Evolutionary conservation across 2,888 invertebrate species (phyloP), one percentile per base, ranked within the genome.

Genomic region (Oscheius onirici): DNA sequence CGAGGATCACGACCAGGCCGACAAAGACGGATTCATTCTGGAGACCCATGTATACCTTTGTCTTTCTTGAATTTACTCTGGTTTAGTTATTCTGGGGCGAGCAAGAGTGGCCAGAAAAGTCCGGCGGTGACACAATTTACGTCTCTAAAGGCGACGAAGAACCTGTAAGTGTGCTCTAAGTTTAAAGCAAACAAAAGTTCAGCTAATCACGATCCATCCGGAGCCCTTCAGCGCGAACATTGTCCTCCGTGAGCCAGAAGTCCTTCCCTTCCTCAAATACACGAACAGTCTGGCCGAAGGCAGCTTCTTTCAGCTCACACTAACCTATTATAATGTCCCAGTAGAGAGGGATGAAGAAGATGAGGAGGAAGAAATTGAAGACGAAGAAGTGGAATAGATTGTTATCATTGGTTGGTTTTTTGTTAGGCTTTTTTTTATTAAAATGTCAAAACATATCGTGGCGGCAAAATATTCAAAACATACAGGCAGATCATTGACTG

Each of bases 231-330:
- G 72, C 10, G 67, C 74, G 2, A 81, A 81, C 0, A 57, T 85
- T 17, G 81, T 84, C 11, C 83, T 84, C 73, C 76, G 81, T 2
- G 84, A 85, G 51, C 83, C 84, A 0, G 81, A 81, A 13, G 83
- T 85, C 15, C 58, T 83, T 13, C 80, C 80, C n/a, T 85, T 85
- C 71, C 71, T 79, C n/a, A 85, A 85, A 68, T 85, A 79, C 67
- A 74, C 80, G 10, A 85, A 83, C 69, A 72, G 70, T 60, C 58
- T 67, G 17, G 71, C 81, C 11, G 51, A 75, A 13, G 76, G 76
- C 3, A 70, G 67, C 10, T 75, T 73, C 28, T 80, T 72, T 63
- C 71, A 74, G 8, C 52, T 79, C 61, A 72, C 76, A 10, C 54
- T 80, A 0, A 69, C 73, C 3, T 80, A 74, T 41, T 73, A 79